Evolutionary conservation across 2,888 invertebrate species (phyloP), one percentile per base, ranked within the genome.

Genomic region (Philaethria dido): DNA sequence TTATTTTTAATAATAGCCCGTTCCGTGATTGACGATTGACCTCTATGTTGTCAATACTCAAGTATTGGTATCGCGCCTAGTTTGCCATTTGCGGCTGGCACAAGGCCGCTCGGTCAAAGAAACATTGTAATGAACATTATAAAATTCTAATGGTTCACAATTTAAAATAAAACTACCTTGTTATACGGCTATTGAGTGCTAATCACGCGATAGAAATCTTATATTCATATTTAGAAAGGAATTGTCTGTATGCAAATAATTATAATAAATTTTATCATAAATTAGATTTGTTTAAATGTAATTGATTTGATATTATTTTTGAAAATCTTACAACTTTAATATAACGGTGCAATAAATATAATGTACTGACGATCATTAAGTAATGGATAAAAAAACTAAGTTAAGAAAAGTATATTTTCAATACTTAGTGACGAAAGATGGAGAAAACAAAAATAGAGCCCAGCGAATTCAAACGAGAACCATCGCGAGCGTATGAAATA

Each of bases 71-170:
- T 42, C 54, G 25, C 64, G 45, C 60, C 65, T 68, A 55, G 72
- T 54, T 52, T 52, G 62, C 69, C 69, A 63, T 73, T 69, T 69
- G 62, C 55, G 69, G 69, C 61, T 44, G 54, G 39, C 29, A 66
- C 67, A 60, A 68, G 71, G 67, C 63, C 69, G 54, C 52, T 66
- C 39, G 55, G 55, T 47, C 59, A 54, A 65, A 65, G 69, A 72
- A 69, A 69, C 66, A 50, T 52, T 64, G 50, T 42, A 68, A 61
- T 45, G n/a, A 62, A 62, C 36, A 36, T 59, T 36, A 39, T 62
- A 55, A 29, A 20, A 14, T 39, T 55, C 18, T 59, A 47, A 60
- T 69, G 25, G 47, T 44, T 60, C 55, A 20, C 42, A 14, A 61
- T 66, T 18, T 60, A 39, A 64, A 60, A 33, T 61, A 25, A 64